Evolutionary conservation across 2,113 vertebrate species (phyloP).

Genomic region (Elephantulus edwardii): DNA sequence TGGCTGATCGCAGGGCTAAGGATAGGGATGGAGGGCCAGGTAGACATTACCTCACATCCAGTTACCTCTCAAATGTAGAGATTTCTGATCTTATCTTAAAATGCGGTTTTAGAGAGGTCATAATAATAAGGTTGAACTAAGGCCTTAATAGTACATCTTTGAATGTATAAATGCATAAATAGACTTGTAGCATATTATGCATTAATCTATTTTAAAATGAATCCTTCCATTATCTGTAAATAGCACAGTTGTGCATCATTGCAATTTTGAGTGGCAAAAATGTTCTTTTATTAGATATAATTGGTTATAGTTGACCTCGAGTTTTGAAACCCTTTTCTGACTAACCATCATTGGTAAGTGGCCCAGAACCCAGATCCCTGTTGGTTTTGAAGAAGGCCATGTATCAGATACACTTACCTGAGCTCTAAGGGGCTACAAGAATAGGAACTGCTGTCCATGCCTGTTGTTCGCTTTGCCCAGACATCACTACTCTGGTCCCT

Average conservation of each 20-base stretch:
- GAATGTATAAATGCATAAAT: background rate
- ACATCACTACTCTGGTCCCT: background rate
- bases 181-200: background rate
- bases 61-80: background rate
- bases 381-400: background rate
- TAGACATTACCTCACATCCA: background rate
- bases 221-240: background rate
- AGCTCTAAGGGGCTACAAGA: background rate
- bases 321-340: background rate
- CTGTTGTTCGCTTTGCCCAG: background rate
- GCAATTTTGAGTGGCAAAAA: background rate
- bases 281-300: background rate
- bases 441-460: background rate
- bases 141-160: background rate
- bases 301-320: background rate
- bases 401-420: background rate
- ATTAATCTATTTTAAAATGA: background rate
- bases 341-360: background rate
- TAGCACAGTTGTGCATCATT: background rate
- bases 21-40: background rate
- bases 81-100: slow-evolving; percentile 8
- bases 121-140: background rate
- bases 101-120: background rate
- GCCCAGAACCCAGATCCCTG: background rate
- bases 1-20: background rate